These are phyloP conservation scores for Chunga burmeisteri DNA, from an alignment of 2,113 vertebrate species.

Conservation along the genomic window DNA sequence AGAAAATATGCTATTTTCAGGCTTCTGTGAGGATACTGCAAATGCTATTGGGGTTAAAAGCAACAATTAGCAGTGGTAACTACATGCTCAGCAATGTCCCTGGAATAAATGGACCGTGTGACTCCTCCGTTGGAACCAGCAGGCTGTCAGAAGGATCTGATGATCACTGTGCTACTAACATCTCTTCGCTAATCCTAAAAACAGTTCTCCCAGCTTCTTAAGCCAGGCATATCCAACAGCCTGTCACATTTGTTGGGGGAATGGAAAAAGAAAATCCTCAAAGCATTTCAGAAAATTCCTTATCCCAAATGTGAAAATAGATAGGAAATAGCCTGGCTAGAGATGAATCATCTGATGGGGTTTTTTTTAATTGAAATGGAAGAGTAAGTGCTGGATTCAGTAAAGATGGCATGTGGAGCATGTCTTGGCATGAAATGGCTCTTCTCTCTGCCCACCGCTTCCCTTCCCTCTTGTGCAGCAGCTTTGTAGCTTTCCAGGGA, in stretches of 20 bases:
- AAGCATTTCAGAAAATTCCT: slow-evolving; percentile 43
- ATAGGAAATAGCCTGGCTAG: slow-evolving; percentile 43
- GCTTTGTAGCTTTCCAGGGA: slow-evolving; percentile 59
- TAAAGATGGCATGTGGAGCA: slow-evolving; percentile 30
- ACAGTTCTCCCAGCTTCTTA: neutral
- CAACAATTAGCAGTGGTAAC: slow-evolving; percentile 20
- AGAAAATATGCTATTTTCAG: neutral
- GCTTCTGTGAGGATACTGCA: neutral
- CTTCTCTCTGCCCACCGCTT: neutral
- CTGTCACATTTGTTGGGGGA: neutral
- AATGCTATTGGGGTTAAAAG: slow-evolving; percentile 22
- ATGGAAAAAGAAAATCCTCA: neutral
- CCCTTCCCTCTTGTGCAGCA: neutral
- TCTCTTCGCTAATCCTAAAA: slow-evolving; percentile 24
- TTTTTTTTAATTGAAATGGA: slow-evolving; percentile 22
- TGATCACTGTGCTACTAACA: neutral
- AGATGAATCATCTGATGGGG: slow-evolving; percentile 8
- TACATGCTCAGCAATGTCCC: neutral
- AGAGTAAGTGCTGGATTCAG: neutral
- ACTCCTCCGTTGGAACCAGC: neutral
- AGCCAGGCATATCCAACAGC: neutral
- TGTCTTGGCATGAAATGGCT: slow-evolving; percentile 14
- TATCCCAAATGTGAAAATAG: neutral
- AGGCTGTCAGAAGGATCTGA: slow-evolving; percentile 16
- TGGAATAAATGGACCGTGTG: slow-evolving; percentile 4